Conservation (phyloP, 2,888 invertebrate genomes). For the Pseudanteris insignis region DNA sequence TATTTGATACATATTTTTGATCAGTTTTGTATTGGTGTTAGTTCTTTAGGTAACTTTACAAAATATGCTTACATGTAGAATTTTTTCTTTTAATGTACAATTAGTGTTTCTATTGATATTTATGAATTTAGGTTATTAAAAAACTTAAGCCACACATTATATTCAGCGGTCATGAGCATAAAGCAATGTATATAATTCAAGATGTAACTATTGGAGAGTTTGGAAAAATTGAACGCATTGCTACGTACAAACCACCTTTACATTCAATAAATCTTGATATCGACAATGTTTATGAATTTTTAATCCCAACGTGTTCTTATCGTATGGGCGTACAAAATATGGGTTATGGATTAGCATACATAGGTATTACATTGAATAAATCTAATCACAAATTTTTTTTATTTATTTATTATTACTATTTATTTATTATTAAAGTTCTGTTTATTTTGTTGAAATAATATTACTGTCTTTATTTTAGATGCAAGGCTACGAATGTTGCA, state of each 20-base stretch:
- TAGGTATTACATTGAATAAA: slow-evolving; percentile 72
- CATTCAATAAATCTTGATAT: slow-evolving; percentile 66
- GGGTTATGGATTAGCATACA: slow-evolving; percentile 85
- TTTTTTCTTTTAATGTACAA: not conserved
- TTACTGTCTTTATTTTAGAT: slow-evolving; percentile 70
- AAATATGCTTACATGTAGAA: too few species aligned
- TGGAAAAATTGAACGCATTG: slow-evolving; percentile 59
- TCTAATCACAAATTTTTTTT: too few species aligned
- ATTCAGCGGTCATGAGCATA: slow-evolving; percentile 77
- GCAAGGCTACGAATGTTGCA: slow-evolving; percentile 69
- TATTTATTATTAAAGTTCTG: too few species aligned
- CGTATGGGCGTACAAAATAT: slow-evolving; percentile 91
- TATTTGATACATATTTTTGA: too few species aligned
- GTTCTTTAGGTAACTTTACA: too few species aligned
- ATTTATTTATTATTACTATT: too few species aligned
- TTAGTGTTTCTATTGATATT: not conserved
- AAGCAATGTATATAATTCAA: slow-evolving; percentile 70
- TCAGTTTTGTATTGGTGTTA: too few species aligned
- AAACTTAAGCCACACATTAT: slow-evolving; percentile 75
- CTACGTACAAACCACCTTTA: slow-evolving; percentile 61
- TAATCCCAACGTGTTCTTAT: slow-evolving; percentile 94
- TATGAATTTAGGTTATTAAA: slow-evolving; percentile 72
- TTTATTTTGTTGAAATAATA: not conserved
- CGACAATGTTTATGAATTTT: slow-evolving; percentile 75
- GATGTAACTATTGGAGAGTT: slow-evolving; percentile 62